Evolutionary conservation across 2,113 vertebrate genomes (phyloP).

Genomic region (Catagonus wagneri): DNA sequence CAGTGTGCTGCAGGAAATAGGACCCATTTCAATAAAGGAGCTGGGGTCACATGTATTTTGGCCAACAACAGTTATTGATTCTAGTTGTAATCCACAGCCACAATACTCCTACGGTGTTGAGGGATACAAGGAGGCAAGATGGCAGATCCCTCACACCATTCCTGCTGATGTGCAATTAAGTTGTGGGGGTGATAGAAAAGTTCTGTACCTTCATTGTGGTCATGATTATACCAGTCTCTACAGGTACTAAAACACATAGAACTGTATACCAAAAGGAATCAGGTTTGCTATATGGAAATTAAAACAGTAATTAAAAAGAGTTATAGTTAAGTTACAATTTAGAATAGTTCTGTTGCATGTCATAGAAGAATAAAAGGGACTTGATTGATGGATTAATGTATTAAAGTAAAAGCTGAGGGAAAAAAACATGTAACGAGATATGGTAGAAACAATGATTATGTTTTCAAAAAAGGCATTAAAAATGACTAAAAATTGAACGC

Average conservation of each 20-base stretch:
- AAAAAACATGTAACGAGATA: conserved; percentile 25
- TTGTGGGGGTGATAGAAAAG: neutral
- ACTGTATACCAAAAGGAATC: neutral
- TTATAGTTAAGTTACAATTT: conserved; percentile 12
- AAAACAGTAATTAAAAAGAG: neutral
- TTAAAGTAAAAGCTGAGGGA: conserved; percentile 9
- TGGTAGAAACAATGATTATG: conserved; percentile 32
- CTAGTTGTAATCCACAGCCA: neutral
- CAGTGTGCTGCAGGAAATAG: neutral
- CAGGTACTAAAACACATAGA: neutral
- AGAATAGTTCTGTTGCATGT: neutral
- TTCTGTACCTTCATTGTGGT: neutral
- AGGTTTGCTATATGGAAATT: neutral
- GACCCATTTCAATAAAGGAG: neutral
- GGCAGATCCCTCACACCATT: neutral
- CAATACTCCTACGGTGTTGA: neutral
- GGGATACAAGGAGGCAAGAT: too few species aligned
- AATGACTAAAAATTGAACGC: neutral
- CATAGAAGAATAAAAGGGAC: neutral
- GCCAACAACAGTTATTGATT: neutral
- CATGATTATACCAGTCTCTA: neutral
- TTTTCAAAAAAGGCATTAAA: conserved; percentile 21
- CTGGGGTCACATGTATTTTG: neutral
- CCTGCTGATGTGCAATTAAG: neutral
- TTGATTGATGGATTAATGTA: neutral